Percentiles rank a stretch among this genome's conserved stretches.
Evolutionary conservation across 2,113 vertebrate genomes (phyloP).

Genomic region (Sebastes schlegelii): DNA sequence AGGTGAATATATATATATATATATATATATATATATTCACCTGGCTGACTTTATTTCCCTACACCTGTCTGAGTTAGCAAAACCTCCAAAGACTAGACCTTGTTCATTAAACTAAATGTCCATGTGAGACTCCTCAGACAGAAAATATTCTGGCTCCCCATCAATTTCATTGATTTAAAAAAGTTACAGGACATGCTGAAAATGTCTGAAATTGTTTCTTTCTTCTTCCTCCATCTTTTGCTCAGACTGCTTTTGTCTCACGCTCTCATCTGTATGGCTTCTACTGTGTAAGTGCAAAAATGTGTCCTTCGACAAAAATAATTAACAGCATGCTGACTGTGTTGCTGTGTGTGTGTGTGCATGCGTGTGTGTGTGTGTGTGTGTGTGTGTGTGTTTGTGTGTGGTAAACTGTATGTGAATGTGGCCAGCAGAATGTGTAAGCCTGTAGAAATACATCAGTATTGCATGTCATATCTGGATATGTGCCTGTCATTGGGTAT

Average conservation of each 20-base stretch:
- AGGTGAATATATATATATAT: no score
- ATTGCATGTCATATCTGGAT: background rate
- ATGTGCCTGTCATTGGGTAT: conserved; percentile 13
- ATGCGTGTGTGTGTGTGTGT: background rate
- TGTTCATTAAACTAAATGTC: background rate
- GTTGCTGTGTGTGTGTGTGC: background rate
- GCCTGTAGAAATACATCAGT: conserved; percentile 37
- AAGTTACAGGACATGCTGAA: background rate
- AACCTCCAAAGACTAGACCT: background rate
- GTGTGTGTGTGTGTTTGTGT: background rate
- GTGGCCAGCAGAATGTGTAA: background rate
- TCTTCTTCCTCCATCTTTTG: conserved; percentile 2
- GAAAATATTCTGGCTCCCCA: background rate
- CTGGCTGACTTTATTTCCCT: background rate
- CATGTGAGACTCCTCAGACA: background rate
- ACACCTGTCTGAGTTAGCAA: background rate
- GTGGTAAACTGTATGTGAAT: background rate
- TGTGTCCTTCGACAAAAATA: conserved; percentile 27
- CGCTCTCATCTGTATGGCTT: conserved; percentile 24
- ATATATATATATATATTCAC: no score
- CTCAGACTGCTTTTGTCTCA: background rate
- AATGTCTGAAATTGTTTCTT: background rate
- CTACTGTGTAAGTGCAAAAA: conserved; percentile 4
- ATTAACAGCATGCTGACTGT: conserved; percentile 21
- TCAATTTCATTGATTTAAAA: background rate